Evolutionary conservation across 2,113 vertebrate genomes (phyloP), one percentile per base, ranked within the genome.

Genomic region (Sylvilagus bachmani): DNA sequence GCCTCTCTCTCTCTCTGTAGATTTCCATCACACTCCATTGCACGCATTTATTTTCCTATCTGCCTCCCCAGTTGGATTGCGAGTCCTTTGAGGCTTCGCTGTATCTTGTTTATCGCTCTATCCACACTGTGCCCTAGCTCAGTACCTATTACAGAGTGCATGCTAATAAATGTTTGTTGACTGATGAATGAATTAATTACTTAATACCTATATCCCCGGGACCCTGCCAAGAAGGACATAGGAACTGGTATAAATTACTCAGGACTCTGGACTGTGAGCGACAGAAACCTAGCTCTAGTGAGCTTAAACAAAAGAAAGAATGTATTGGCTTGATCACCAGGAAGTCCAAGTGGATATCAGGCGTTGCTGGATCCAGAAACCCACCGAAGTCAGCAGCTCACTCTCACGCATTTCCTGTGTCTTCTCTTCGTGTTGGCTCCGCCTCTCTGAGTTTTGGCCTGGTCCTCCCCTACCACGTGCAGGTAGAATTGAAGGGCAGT

Each of bases 171-270:
- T 88, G 36, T 90, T 95, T 95, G 92, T 77, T 61, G 88, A 96
- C 88, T 73, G 84, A 81, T 96, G 93, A 89, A 91, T 94, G 55
- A 89, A 86, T 93, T 58, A 81, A 82, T 96, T 90, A 93, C 61
- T 89, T 93, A 85, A 84, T 61, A 49, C 67, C 91, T 73, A 49
- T 53, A 90, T 87, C 78, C 94, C 81, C 19, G 85, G 77, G 58
- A 93, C 92, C 92, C 82, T 88, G 74, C 88, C n/a, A 74, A 49
- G 82, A 88, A 95, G 38, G 81, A 62, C 61, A 29, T 14, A 62
- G 81, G 44, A 85, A 62, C 29, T 53, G 81, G 67, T 58, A 66
- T 75, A 91, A 77, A 87, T 91, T 89, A 96, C 62, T 75, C 58
- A 85, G 33, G 51, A 66, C 38, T 74, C 58, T 79, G 33, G 31